These are phyloP conservation scores for Phymastichus coffea DNA, from an alignment of 1,140 invertebrate genomes.

Conservation along the genomic window DNA sequence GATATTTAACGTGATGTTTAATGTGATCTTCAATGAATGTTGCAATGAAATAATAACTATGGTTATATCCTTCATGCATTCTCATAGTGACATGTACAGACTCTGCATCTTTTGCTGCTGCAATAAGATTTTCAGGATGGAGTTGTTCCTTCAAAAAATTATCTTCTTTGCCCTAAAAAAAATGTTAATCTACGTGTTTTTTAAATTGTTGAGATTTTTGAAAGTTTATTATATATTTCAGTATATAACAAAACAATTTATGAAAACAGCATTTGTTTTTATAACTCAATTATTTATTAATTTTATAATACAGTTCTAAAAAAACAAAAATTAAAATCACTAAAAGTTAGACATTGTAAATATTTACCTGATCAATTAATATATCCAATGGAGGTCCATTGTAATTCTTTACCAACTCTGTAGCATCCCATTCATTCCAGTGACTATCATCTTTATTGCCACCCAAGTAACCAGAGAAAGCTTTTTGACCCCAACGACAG, in stretches of 20 bases:
- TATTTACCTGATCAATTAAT: constrained; percentile 84
- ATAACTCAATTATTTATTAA: constrained; percentile 10
- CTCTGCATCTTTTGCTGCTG: constrained; percentile 67
- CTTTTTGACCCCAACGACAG: constrained; percentile 87
- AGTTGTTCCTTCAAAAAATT: constrained; percentile 79
- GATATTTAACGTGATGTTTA: constrained; percentile 78
- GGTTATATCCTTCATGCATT: constrained; percentile 89
- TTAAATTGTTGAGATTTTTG: too few species aligned
- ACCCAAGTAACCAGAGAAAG: constrained; percentile 87
- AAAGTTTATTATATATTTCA: too few species aligned
- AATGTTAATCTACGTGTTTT: too few species aligned
- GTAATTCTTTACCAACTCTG: constrained; percentile 79
- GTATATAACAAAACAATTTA: constrained; percentile 1
- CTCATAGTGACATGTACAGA: constrained; percentile 74
- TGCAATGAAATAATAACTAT: constrained; percentile 93
- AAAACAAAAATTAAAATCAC: constrained; percentile 4
- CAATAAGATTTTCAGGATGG: constrained; percentile 81
- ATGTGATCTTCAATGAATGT: constrained; percentile 95
- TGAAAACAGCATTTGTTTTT: constrained; percentile 3
- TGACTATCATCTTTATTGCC: constrained; percentile 57
- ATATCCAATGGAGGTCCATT: constrained; percentile 81
- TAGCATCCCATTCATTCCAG: constrained; percentile 90
- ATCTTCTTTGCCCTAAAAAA: constrained; percentile 76
- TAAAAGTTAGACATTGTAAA: constrained; percentile 10
- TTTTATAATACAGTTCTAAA: neutral